A percentile compares a stretch with the other conserved stretches of the same genome.
Conservation (phyloP, 2,888 invertebrate genomes). For the Toxonevra muliebris region DNA sequence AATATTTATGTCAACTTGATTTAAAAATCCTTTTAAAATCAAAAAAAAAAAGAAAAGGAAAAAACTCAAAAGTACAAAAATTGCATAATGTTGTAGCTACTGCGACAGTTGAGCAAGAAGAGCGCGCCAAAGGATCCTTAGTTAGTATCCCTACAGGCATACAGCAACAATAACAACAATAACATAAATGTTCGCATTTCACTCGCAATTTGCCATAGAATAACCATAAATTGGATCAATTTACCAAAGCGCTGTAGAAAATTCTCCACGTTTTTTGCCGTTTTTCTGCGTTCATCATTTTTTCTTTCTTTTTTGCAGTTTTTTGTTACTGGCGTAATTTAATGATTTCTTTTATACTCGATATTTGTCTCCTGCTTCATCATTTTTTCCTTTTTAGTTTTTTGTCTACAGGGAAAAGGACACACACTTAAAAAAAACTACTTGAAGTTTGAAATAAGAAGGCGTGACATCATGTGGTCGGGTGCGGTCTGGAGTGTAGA, state of each 20-base stretch:
- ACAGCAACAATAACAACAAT: conserved; percentile 11
- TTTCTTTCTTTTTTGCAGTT: background rate
- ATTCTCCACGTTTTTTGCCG: background rate
- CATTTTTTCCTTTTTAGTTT: no score
- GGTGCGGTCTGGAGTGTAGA: background rate
- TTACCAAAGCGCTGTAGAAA: conserved; percentile 36
- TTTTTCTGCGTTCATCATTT: background rate
- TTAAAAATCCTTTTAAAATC: conserved; percentile 44
- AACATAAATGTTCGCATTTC: conserved; percentile 45
- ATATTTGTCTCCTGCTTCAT: conserved; percentile 22
- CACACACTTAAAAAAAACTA: background rate
- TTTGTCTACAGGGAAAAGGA: no score
- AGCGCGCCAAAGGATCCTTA: background rate
- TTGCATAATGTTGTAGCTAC: background rate
- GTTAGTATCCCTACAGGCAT: background rate
- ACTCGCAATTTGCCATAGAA: conserved; percentile 58
- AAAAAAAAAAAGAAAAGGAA: conserved; percentile 43
- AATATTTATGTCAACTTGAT: conserved; percentile 11
- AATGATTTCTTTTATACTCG: conserved; percentile 33
- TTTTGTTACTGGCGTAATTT: conserved; percentile 30
- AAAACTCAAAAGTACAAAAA: conserved; percentile 34
- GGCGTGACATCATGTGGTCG: background rate
- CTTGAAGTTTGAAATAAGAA: no score
- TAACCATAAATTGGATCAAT: conserved; percentile 63
- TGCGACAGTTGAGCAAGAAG: background rate